These are phyloP conservation scores for Campoletis sonorensis DNA, from an alignment of 1,140 invertebrate genomes.

Conservation along the genomic window DNA sequence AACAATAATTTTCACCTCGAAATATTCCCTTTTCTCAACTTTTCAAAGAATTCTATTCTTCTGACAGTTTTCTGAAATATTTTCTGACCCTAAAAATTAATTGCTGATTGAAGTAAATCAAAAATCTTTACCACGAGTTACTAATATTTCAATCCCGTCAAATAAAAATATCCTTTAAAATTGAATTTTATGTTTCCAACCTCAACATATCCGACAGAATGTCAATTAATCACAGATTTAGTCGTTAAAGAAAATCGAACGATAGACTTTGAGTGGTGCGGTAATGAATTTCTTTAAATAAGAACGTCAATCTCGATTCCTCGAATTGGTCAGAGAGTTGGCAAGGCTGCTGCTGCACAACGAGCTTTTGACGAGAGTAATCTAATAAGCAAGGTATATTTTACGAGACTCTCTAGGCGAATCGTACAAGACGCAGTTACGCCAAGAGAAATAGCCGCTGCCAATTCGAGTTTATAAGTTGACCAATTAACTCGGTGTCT, in stretches of 20 bases:
- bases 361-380: slow-evolving; percentile 41
- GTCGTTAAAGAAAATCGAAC: too few relatives aligned
- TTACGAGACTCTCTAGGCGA: slow-evolving; percentile 53
- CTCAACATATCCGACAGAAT: neutral
- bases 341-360: neutral
- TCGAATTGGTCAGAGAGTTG: neutral
- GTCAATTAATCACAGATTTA: neutral
- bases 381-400: slow-evolving; percentile 66
- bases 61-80: too few relatives aligned
- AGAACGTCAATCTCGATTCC: neutral
- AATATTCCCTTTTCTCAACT: neutral
- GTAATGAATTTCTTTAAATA: neutral
- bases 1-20: neutral
- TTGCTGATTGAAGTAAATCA: neutral
- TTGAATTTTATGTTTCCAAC: neutral
- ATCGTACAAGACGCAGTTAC: slow-evolving; percentile 26
- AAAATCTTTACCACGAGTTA: neutral
- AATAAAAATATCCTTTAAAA: neutral
- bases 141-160: neutral
- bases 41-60: too few relatives aligned
- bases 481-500: slow-evolving; percentile 15
- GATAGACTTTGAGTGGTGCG: neutral
- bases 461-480: slow-evolving; percentile 2
- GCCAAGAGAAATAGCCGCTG: slow-evolving; percentile 30
- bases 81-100: too few relatives aligned